A percentile compares a stretch with the other conserved stretches of the same genome.
Evolutionary conservation across 2,113 vertebrate genomes (phyloP).

Genomic region (Tyto alba): DNA sequence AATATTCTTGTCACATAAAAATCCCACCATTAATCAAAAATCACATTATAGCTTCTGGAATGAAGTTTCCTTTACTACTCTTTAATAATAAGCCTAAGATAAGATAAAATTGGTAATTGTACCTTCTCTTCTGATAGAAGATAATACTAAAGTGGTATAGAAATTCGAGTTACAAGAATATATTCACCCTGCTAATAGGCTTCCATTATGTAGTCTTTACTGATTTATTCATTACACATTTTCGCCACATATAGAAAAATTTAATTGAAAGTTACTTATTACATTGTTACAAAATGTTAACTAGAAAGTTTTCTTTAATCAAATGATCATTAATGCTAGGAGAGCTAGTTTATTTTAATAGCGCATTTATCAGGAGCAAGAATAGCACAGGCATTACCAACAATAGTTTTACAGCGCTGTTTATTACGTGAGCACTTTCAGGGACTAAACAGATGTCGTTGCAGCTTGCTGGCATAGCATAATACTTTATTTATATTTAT

Average conservation of each 20-base stretch:
- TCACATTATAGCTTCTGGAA: constrained; percentile 80
- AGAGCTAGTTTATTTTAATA: constrained; percentile 53
- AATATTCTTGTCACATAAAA: constrained; percentile 87
- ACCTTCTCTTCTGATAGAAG: constrained; percentile 78
- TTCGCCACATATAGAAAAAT: constrained; percentile 72
- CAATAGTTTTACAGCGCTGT: constrained; percentile 3
- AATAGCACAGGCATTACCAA: constrained; percentile 12
- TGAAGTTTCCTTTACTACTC: constrained; percentile 79
- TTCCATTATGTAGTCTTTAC: constrained; percentile 77
- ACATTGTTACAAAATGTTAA: constrained; percentile 71
- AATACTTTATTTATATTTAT: constrained; percentile 46
- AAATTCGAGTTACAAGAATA: constrained; percentile 79
- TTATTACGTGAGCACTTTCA: neutral
- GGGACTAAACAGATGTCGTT: neutral
- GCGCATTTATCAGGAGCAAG: constrained; percentile 26
- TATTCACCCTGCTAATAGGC: constrained; percentile 78
- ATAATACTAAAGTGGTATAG: constrained; percentile 77
- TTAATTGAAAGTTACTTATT: constrained; percentile 81
- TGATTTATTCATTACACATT: constrained; percentile 76
- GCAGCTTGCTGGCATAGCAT: neutral
- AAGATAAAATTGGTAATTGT: constrained; percentile 85
- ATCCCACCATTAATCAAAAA: constrained; percentile 82
- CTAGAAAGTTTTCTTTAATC: constrained; percentile 71
- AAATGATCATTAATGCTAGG: constrained; percentile 37
- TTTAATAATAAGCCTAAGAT: constrained; percentile 78